Base-by-base conservation (phyloP, 1,140 invertebrate genomes). In the Drosophila hydei region DNA sequence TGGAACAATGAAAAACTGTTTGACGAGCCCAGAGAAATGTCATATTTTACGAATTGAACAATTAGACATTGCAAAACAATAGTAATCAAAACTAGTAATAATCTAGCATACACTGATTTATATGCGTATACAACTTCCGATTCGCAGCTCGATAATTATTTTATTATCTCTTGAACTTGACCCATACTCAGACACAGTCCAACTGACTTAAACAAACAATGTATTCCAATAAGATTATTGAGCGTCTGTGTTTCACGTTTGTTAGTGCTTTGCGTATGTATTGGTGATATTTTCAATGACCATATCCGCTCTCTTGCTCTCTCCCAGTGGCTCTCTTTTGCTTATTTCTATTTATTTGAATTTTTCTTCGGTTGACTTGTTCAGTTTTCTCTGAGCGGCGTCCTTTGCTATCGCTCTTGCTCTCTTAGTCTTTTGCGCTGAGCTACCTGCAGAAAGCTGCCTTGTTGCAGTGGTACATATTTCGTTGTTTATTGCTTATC, bases 61-160 rank as follows among this genome's bases (percentile, higher is more conserved):
- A 79, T 79, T 75, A 51, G 38, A 45, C 38, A 33, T 56, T 40
- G 19, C 51, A 23, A 64, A 81, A 83, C 79, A 79, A 79, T 83
- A 65, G 75, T 55, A 70, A 70, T 21, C 27, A 21, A 63, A 68
- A 68, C 47, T 48, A 19, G 54, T 67, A 42, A 30, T 48, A 38
- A 48, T 47, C 18, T 42, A 23, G 18, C 43, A 36, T 11, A 27
- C 18, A 19, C 40, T 8, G 16, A 54, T 23, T 63, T 48, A 23
- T 14, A 16, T 50, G 1, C 23, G 18, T 33, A 7, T 55, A 21
- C 8, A 42, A 59, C 54, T 72, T 72, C 54, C 58, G 47, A 54
- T 51, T 36, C 27, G 14, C 18, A 16, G 9, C 23, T 27, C 7
- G 14, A 59, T 51, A 9, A 9, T 3, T 16, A 12, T 59, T 51